phyloP scores from a whole-genome alignment of 35 echinoderm and acorn worm genomes.

The Chiridota heheva region DNA sequence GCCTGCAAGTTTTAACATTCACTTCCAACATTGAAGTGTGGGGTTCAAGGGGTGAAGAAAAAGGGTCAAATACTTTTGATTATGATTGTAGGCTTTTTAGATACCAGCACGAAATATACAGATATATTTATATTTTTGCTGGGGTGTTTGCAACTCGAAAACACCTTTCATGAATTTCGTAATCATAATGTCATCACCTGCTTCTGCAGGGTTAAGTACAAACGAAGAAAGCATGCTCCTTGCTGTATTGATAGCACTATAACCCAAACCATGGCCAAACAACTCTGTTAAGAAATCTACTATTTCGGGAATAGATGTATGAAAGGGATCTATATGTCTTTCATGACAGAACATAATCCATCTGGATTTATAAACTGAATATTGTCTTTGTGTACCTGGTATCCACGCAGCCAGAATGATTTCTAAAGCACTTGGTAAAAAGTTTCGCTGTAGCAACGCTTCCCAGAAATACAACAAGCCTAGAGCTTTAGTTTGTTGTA shows the following conservation, averaged over 20 bases:
- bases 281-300: conserved; percentile 9
- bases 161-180: conserved; percentile 38
- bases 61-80: too few relatives aligned
- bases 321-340: conserved; percentile 13
- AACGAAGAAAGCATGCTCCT: conserved; percentile 33
- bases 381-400: conserved; percentile 41
- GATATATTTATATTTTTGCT: not conserved
- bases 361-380: conserved; percentile 3
- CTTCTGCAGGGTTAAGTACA: not conserved
- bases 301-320: not conserved
- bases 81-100: too few relatives aligned
- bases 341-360: conserved; percentile 27
- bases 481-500: not conserved
- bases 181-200: not conserved
- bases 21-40: too few relatives aligned
- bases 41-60: too few relatives aligned
- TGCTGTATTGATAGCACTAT: conserved; percentile 45
- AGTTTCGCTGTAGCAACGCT: conserved; percentile 19
- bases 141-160: conserved; percentile 23
- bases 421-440: conserved; percentile 25
- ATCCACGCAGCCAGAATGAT: conserved; percentile 25
- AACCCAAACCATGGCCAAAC: conserved; percentile 9
- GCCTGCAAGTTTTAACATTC: too few relatives aligned
- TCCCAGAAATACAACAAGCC: conserved; percentile 26
- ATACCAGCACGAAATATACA: too few relatives aligned